Evolutionary conservation across 2,797 vertebrate species (phyloP).

Genomic region (Xiphophorus birchmanni): DNA sequence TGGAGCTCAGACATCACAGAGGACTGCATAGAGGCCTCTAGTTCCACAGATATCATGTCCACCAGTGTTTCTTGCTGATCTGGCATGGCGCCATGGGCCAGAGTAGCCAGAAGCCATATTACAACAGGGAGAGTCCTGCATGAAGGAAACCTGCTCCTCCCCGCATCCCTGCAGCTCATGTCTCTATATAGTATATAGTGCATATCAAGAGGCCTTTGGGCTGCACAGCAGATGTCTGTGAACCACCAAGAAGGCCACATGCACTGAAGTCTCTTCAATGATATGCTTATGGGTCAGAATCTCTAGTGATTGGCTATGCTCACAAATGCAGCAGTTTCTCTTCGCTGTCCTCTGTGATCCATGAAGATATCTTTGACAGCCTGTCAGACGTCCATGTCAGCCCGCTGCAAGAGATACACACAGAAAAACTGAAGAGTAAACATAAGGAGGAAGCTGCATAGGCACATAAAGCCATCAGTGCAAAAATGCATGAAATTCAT

Average conservation of each 20-base stretch:
- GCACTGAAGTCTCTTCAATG: slow-evolving; percentile 69
- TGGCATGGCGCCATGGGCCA: slow-evolving; percentile 79
- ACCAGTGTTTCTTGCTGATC: slow-evolving; percentile 81
- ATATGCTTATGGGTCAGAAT: slow-evolving; percentile 56
- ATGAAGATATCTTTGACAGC: slow-evolving; percentile 73
- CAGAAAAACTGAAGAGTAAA: slow-evolving; percentile 14
- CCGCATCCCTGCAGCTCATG: slow-evolving; percentile 50
- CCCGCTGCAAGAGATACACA: slow-evolving; percentile 41
- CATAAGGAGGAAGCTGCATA: slow-evolving; percentile 20
- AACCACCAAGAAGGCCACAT: slow-evolving; percentile 76
- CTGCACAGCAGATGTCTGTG: slow-evolving; percentile 70
- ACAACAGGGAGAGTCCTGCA: slow-evolving; percentile 86
- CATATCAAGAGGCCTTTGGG: slow-evolving; percentile 74
- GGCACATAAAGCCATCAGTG: background rate
- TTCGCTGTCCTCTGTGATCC: slow-evolving; percentile 71
- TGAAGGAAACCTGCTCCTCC: slow-evolving; percentile 61
- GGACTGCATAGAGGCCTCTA: slow-evolving; percentile 97
- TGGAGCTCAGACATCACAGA: slow-evolving; percentile 87
- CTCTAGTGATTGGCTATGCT: slow-evolving; percentile 60
- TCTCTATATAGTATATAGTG: slow-evolving; percentile 67
- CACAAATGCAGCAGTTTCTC: slow-evolving; percentile 58
- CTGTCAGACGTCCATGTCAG: slow-evolving; percentile 72
- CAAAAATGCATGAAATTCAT: slow-evolving; percentile 8
- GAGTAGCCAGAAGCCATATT: slow-evolving; percentile 79
- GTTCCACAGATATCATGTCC: slow-evolving; percentile 87